Base-by-base conservation (phyloP, 2,888 invertebrate species). In the Volucella inflata region DNA sequence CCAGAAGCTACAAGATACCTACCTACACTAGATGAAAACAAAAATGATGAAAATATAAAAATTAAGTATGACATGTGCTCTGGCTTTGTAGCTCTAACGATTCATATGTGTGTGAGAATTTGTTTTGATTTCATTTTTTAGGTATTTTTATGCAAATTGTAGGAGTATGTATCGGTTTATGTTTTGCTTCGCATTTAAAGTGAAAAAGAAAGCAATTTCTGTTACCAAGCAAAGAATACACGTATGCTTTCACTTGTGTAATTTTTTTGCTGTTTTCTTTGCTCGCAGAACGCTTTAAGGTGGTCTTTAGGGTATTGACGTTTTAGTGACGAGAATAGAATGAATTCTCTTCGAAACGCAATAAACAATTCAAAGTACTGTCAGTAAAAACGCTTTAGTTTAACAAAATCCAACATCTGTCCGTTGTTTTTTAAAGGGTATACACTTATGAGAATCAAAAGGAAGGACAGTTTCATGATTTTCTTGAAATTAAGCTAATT, bases 71-170 rank as follows among this genome's bases (percentile, higher is more conserved):
- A 75, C 83, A 79, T 84, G 83, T 79, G 83, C 79, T 79, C 57
- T 64, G 44, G 48, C 21, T 77, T 11, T n/a, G n/a, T 21, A 14
- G 67, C 40, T 46, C 30, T 74, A 51, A 11, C n/a, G 38, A 51
- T 60, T 8, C n/a, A 30, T 30, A 42, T 50, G 53, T 60, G n/a
- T 77, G 51, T 70, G 67, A 30, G 60, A 74, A 70, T 84, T 84
- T 84, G 84, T 84, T 84, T 84, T 84, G 84, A 84, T 84, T 84
- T 70, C 80, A 84, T 80, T 67, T 76, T 71, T 50, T 60, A 64
- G 74, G 74, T 70, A 70, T 70, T 21, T 21, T 21, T 79, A 75
- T 84, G 83, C 75, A 84, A 70, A 84, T 50, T 51, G 21, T 21
- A 21, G 4, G 21, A 21, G 48, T 57, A 53, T 65, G 42, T 59